A percentile compares a stretch with the other conserved stretches of the same genome.
Conservation (phyloP, 2,113 vertebrate species). For the Osmerus eperlanus region DNA sequence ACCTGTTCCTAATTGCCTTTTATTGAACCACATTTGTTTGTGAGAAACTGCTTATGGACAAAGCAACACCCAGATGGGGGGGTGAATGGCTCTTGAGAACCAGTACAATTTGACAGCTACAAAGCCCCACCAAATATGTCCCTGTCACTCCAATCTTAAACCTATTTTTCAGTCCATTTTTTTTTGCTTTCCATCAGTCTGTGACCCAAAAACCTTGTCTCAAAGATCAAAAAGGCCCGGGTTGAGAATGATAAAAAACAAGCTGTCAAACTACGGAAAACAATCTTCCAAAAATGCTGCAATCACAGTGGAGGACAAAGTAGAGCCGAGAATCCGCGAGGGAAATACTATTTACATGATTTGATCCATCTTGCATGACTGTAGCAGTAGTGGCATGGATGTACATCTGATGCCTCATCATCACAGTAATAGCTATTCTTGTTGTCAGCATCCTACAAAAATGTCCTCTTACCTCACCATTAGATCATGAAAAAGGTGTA, state of each 20-base stretch:
- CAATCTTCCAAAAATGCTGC: slow-evolving; percentile 48
- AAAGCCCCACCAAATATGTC: background rate
- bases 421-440: no score
- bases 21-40: no score
- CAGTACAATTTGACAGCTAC: background rate
- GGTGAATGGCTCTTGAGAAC: background rate
- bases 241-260: slow-evolving; percentile 23
- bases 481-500: no score
- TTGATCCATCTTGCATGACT: slow-evolving; percentile 29
- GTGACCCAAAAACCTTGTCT: background rate
- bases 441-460: no score
- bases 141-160: slow-evolving; percentile 1
- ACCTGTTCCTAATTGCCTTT: no score
- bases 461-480: no score
- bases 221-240: background rate
- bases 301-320: slow-evolving; percentile 23
- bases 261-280: slow-evolving; percentile 36
- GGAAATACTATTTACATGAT: slow-evolving; percentile 39
- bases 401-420: no score
- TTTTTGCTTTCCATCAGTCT: no score
- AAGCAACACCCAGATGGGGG: background rate
- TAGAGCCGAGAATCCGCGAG: slow-evolving; percentile 11
- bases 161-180: background rate
- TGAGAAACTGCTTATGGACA: background rate
- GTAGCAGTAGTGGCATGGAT: slow-evolving; percentile 1